These are phyloP conservation scores for Siniperca scherzeri DNA, from an alignment of 2,797 vertebrate genomes.

Conservation along the genomic window DNA sequence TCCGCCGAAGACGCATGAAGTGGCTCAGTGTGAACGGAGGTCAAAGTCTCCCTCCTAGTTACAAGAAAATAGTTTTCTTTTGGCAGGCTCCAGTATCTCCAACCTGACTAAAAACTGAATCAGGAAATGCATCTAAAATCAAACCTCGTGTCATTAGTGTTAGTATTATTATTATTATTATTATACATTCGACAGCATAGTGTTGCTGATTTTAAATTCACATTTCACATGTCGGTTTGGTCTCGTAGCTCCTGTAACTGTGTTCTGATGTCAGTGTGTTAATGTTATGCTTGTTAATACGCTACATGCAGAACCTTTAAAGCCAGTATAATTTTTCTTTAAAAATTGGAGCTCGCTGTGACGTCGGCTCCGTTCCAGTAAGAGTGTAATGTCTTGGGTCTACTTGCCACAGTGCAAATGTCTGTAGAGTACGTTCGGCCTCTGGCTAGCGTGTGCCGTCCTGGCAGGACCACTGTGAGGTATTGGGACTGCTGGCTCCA, in stretches of 20 bases:
- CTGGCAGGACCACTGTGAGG: conserved; percentile 66
- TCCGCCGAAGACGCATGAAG: not conserved
- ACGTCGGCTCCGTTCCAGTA: not conserved
- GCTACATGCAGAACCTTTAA: not conserved
- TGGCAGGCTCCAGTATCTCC: not conserved
- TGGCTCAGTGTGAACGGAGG: not conserved
- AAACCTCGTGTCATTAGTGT: conserved; percentile 24
- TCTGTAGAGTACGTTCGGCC: conserved; percentile 51
- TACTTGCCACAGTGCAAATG: conserved; percentile 23
- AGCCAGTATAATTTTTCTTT: not conserved
- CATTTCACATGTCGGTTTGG: conserved; percentile 4
- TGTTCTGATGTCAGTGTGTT: not conserved
- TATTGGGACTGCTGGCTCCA: conserved; percentile 67
- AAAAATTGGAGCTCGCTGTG: not conserved
- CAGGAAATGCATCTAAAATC: not conserved
- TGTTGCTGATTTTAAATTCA: conserved; percentile 6
- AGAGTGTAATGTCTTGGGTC: not conserved
- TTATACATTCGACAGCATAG: conserved; percentile 20
- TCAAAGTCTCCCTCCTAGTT: not conserved
- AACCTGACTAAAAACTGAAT: not conserved
- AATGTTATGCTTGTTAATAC: too few species aligned
- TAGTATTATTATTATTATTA: not conserved
- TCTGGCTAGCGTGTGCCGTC: conserved; percentile 46
- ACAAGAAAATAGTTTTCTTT: not conserved
- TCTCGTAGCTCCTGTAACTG: not conserved